These are phyloP conservation scores for Philonicus albiceps DNA, from an alignment of 2,888 invertebrate genomes.

Conservation along the genomic window DNA sequence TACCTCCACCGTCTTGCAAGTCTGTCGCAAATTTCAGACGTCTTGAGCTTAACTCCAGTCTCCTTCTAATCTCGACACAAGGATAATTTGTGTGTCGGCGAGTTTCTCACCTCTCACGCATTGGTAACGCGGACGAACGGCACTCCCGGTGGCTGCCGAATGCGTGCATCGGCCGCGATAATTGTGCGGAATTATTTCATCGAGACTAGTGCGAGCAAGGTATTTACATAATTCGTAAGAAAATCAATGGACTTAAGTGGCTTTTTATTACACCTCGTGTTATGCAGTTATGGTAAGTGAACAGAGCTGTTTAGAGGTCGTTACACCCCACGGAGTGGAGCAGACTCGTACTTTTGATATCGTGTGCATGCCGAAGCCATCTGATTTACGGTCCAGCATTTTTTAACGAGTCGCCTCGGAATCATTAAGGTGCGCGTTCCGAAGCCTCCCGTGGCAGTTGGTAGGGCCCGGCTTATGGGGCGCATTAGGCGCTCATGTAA, in stretches of 20 bases:
- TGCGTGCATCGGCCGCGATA: constrained; percentile 33
- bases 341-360: constrained; percentile 19
- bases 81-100: not conserved
- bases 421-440: constrained; percentile 6
- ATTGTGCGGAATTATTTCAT: constrained; percentile 37
- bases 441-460: not conserved
- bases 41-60: not conserved
- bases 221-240: constrained; percentile 40
- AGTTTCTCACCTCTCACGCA: constrained; percentile 9
- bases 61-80: not conserved
- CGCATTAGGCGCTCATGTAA: not conserved
- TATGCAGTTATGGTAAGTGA: constrained; percentile 40
- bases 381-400: constrained; percentile 30
- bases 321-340: not conserved
- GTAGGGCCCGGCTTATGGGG: not conserved
- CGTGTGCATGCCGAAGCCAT: constrained; percentile 14
- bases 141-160: not conserved
- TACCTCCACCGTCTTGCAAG: not conserved
- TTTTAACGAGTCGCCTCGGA: constrained; percentile 19
- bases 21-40: not conserved
- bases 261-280: constrained; percentile 39
- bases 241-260: constrained; percentile 41
- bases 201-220: constrained; percentile 25
- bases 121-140: not conserved
- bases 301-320: constrained; percentile 30